Percentiles rank a stretch among this genome's conserved stretches.
Conservation (phyloP, 2,888 invertebrate species). For the Erebia ligea region DNA sequence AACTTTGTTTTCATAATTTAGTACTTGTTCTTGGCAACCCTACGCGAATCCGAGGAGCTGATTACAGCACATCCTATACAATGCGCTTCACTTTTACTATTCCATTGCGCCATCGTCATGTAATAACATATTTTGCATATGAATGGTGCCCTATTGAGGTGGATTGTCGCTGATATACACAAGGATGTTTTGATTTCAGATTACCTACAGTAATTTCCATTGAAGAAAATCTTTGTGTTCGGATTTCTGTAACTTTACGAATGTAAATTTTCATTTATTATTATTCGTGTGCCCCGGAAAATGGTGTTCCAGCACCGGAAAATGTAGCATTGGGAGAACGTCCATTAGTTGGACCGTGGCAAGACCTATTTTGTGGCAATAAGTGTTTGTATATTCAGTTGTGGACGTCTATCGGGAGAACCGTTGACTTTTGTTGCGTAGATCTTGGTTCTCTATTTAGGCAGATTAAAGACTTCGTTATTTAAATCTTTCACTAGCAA, state of each 20-base stretch:
- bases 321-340: too few species aligned
- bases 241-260: conserved; percentile 1
- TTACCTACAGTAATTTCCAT: conserved; percentile 12
- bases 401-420: too few species aligned
- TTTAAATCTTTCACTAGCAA: too few species aligned
- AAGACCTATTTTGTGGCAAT: too few species aligned
- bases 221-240: conserved; percentile 16
- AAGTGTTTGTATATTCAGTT: too few species aligned
- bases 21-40: not conserved
- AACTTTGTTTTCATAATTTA: too few species aligned
- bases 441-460: too few species aligned
- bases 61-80: conserved; percentile 60
- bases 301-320: too few species aligned
- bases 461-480: too few species aligned
- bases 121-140: conserved; percentile 39
- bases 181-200: conserved; percentile 17
- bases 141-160: conserved; percentile 34
- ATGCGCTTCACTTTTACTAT: conserved; percentile 68
- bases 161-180: conserved; percentile 20
- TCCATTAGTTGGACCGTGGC: too few species aligned
- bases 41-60: conserved; percentile 32
- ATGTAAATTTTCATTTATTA: conserved; percentile 5
- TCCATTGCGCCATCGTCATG: conserved; percentile 48
- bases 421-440: too few species aligned
- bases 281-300: not conserved